Evolutionary conservation across 2,888 invertebrate species (phyloP).

Genomic region (Nomada hirtipes): DNA sequence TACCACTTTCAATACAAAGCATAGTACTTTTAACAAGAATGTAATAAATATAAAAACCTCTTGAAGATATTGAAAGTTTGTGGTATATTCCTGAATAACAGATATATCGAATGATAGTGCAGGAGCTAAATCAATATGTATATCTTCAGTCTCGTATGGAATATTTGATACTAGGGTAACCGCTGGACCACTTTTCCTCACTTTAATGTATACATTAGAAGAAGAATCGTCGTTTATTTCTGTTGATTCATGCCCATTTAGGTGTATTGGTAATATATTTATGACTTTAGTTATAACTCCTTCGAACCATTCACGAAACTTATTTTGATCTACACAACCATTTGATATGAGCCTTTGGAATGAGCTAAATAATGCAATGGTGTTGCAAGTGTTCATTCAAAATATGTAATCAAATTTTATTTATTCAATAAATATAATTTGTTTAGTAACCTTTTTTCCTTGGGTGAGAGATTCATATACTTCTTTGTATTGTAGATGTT

Average conservation of each 20-base stretch:
- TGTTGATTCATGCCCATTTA: not conserved
- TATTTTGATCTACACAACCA: constrained; percentile 84
- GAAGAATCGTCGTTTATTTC: constrained; percentile 48
- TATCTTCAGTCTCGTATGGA: constrained; percentile 65
- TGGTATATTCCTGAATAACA: not conserved
- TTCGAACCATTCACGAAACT: constrained; percentile 86
- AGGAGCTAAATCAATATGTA: constrained; percentile 86
- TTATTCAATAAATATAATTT: not conserved
- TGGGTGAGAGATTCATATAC: not conserved
- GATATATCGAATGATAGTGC: constrained; percentile 29
- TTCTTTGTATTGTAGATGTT: not conserved
- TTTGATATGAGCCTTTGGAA: constrained; percentile 84
- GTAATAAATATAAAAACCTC: constrained; percentile 1
- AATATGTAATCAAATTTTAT: not conserved
- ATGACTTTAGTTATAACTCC: constrained; percentile 84
- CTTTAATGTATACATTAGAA: constrained; percentile 76
- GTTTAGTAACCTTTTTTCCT: constrained; percentile 3
- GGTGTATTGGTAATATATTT: not conserved
- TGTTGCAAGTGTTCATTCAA: not conserved
- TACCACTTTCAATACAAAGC: not conserved
- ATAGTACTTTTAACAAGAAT: not conserved
- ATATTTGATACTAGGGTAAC: constrained; percentile 85
- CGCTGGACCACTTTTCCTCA: constrained; percentile 86
- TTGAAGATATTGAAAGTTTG: not conserved
- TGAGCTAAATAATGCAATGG: constrained; percentile 75